Evolutionary conservation across 37 sponge, comb jelly and placozoan genomes (phyloP).

Genomic region (Bolinopsis microptera): DNA sequence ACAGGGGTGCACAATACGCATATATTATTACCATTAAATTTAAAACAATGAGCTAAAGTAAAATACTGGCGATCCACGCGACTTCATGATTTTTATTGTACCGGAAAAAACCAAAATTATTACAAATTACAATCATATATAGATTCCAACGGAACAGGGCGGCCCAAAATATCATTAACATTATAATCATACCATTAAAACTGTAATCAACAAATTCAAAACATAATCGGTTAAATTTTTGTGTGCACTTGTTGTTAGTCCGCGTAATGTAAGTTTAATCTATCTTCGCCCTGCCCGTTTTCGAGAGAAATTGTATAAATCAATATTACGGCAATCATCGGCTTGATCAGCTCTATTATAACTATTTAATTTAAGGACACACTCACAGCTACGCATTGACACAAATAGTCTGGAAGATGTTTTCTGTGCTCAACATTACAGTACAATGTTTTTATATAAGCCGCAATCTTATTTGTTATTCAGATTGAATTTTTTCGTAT

Average conservation of each 20-base stretch:
- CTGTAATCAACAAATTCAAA: background rate
- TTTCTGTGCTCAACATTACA: too few species aligned
- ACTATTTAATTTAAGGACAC: too few species aligned
- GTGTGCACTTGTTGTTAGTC: background rate
- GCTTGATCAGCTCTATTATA: too few species aligned
- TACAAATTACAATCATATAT: background rate
- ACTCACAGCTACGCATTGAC: too few species aligned
- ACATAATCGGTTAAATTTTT: background rate
- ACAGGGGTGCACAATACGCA: background rate
- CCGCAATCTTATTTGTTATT: too few species aligned
- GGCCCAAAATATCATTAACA: background rate
- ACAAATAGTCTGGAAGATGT: too few species aligned
- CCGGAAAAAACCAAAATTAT: background rate
- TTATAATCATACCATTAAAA: background rate
- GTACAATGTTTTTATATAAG: too few species aligned
- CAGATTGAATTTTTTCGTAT: too few species aligned
- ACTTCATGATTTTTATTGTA: background rate
- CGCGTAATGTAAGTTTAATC: too few species aligned
- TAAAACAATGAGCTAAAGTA: background rate
- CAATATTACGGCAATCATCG: too few species aligned
- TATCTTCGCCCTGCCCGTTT: background rate
- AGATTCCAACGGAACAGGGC: background rate
- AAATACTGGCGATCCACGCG: background rate
- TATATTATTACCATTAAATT: background rate
- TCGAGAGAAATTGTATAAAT: too few species aligned